Evolutionary conservation across 2,888 invertebrate genomes (phyloP), one percentile per base, ranked within the genome.

Genomic region (Frankliniella fusca): DNA sequence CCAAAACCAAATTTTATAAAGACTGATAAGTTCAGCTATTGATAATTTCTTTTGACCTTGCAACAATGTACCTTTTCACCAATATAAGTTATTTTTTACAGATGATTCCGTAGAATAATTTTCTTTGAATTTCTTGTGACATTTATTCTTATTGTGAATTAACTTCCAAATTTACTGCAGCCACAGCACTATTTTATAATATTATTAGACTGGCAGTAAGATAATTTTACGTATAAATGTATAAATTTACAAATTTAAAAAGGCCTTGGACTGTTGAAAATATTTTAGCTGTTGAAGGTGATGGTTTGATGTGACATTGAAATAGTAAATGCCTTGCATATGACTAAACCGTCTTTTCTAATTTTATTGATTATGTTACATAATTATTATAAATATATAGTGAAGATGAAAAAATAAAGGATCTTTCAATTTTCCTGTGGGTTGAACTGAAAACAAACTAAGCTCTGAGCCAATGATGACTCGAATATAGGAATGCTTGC

Each of bases 21-120:
- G 70, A 76, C 70, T 76, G 70, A 76, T 27, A 76, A 12, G 70
- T 76, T 76, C 70, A 76, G 70, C 70, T 23, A 27, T 76, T 76
- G 70, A 18, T 61, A 61, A 61, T n/a, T 38, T 38, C 38, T 38
- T 38, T 38, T 38, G n/a, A n/a, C 38, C n/a, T 61, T 61, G 61
- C 18, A n/a, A 15, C 61, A 8, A 7, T 76, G 70, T 23, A 76
- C 23, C 70, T 76, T 27, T 76, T 12, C 27, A 76, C 27, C 70
- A 23, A 23, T 27, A 76, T 27, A 76, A 27, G 61, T 61, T 76
- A 76, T 76, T 76, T 76, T 76, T 76, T 76, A 76, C 70, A 27
- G 70, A 76, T 76, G 27, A 76, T 76, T 61, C 15, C 0, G 70
- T 12, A 76, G 18, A 61, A 27, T 76, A 76, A 9, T 76, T 12